Evolutionary conservation across 2,797 vertebrate species (phyloP), one percentile per base, ranked within the genome.

Genomic region (Merluccius polli): DNA sequence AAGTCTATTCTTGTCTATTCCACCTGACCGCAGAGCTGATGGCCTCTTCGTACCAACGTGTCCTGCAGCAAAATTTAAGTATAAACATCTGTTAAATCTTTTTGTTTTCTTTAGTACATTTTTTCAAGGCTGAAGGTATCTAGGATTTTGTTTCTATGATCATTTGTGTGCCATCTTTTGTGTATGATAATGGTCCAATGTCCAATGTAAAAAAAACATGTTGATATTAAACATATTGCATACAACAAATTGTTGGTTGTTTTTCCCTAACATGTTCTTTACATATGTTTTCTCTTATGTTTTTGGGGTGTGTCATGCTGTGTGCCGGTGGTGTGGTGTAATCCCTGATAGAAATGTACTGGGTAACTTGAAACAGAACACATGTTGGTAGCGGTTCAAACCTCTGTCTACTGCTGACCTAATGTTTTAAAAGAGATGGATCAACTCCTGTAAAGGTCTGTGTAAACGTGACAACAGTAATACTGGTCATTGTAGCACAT

Each of bases 1-100:
- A 92, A 85, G 86, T 88, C 91, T 3, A 2, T 81, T 0, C 73
- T 94, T 2, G 4, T 59, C n/a, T n/a, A n/a, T n/a, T n/a, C n/a
- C 15, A 76, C 86, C 75, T 91, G 85, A 91, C 35, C 2, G 48
- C 44, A 48, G 13, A 18, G 48, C 52, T 21, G 12, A 15, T 1
- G 16, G 44, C 18, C 70, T 4, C 31, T 24, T 35, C 33, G 8
- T 8, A 35, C 8, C 33, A 35, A 35, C 3, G 3, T 35, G 63
- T 4, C 33, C 70, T 71, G n/a, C 32, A 71, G 44, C 44, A 18
- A 15, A 8, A 8, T 24, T 59, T 24, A 59, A 59, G 52, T n/a
- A n/a, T 18, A 24, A n/a, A 24, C 52, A 59, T 59, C 5, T n/a
- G n/a, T n/a, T n/a, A n/a, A 16, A 48, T 48, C 2, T 48, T 48